phyloP scores from a whole-genome alignment of 2,888 invertebrate genomes.

The Polydrusus cervinus region DNA sequence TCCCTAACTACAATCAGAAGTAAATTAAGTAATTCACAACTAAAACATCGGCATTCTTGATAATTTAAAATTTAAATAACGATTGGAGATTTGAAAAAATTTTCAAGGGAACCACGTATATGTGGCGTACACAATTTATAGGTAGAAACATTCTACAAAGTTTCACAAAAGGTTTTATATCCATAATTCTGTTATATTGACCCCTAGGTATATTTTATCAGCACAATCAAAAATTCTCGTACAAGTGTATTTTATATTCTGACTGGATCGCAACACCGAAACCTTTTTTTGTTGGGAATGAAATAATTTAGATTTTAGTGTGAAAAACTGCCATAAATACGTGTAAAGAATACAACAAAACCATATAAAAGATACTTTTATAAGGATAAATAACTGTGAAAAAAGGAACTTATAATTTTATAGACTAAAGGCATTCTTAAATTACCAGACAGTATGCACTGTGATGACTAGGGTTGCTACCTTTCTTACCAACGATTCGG shows the following conservation, averaged over 20 bases:
- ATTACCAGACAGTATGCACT: too few species aligned
- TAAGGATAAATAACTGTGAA: neutral
- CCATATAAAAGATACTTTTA: constrained; percentile 10
- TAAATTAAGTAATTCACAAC: too few species aligned
- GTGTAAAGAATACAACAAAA: constrained; percentile 26
- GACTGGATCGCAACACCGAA: constrained; percentile 18
- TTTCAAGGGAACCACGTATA: too few species aligned
- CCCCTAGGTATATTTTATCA: constrained; percentile 16
- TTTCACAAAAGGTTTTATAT: neutral
- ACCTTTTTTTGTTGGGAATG: constrained; percentile 22
- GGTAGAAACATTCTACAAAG: neutral
- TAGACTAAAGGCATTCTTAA: too few species aligned
- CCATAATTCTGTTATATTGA: constrained; percentile 11
- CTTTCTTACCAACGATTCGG: too few species aligned
- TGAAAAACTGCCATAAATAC: constrained; percentile 23
- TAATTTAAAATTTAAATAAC: too few species aligned
- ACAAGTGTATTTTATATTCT: constrained; percentile 26
- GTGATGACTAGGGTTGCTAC: too few species aligned
- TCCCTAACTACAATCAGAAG: too few species aligned
- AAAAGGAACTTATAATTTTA: neutral
- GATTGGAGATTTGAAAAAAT: too few species aligned
- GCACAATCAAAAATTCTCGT: constrained; percentile 25
- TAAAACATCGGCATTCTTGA: too few species aligned
- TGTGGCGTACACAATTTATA: too few species aligned
- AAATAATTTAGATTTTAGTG: constrained; percentile 33